phyloP scores from a whole-genome alignment of 1,140 invertebrate genomes.

The Drosophila oshimai region DNA sequence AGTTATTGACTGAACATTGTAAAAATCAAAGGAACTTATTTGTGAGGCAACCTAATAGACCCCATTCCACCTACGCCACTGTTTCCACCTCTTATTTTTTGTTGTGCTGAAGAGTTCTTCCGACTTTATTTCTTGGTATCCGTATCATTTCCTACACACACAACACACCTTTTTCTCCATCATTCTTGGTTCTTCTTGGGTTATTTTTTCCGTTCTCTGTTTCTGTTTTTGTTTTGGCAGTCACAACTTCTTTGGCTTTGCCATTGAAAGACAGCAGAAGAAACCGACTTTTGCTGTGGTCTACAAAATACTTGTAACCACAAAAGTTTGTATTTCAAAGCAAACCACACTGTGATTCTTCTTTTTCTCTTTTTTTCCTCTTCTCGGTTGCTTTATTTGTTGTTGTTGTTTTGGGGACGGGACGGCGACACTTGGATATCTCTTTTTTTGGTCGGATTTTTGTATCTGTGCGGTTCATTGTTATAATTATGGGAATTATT shows the following conservation, averaged over 20 bases:
- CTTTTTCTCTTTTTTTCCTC: conserved; percentile 2
- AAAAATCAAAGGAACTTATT: not conserved
- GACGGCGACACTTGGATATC: conserved; percentile 71
- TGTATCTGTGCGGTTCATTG: conserved; percentile 61
- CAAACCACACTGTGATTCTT: conserved; percentile 46
- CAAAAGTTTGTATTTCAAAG: conserved; percentile 80
- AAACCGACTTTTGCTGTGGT: conserved; percentile 53
- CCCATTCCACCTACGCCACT: not conserved
- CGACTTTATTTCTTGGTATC: conserved; percentile 48
- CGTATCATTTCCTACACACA: conserved; percentile 53
- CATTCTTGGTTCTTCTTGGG: conserved; percentile 18
- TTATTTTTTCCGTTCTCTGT: conserved; percentile 2
- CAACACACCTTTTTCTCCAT: conserved; percentile 60
- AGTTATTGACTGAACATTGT: not conserved
- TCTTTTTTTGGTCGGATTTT: conserved; percentile 51
- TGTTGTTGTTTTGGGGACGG: conserved; percentile 38
- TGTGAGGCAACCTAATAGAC: not conserved
- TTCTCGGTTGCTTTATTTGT: conserved; percentile 21
- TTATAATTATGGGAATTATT: conserved; percentile 80
- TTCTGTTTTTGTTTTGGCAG: conserved; percentile 56
- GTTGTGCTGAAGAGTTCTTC: conserved; percentile 62
- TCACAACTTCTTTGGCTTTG: conserved; percentile 57
- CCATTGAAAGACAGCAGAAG: conserved; percentile 28
- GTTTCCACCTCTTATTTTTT: not conserved
- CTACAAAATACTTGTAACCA: conserved; percentile 74